Evolutionary conservation across 1,140 invertebrate genomes (phyloP).

Genomic region (Eurytemora carolleeae): DNA sequence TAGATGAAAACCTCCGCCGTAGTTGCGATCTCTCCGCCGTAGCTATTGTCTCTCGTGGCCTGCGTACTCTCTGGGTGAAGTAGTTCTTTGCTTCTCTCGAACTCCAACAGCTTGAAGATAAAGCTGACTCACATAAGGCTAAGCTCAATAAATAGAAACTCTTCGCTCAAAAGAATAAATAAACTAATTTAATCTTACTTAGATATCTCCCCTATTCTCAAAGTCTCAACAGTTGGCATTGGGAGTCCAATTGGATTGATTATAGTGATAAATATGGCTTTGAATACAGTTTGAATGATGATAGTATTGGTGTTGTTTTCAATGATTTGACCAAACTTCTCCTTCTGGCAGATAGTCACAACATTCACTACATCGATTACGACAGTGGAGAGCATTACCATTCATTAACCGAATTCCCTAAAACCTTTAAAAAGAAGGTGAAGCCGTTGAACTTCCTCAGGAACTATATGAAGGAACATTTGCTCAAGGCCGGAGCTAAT

Average conservation of each 20-base stretch:
- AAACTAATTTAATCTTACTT: too few species aligned
- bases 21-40: too few species aligned
- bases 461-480: constrained; percentile 92
- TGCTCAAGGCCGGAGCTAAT: constrained; percentile 47
- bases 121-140: too few species aligned
- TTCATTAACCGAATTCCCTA: constrained; percentile 55
- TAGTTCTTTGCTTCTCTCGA: too few species aligned
- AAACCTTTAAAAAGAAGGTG: constrained; percentile 79
- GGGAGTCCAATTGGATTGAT: constrained; percentile 59
- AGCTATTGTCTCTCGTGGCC: too few species aligned
- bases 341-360: constrained; percentile 39
- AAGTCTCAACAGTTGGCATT: too few species aligned
- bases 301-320: constrained; percentile 40
- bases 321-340: constrained; percentile 40
- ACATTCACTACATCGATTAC: constrained; percentile 91
- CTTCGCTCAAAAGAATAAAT: too few species aligned
- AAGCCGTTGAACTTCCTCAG: constrained; percentile 86
- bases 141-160: too few species aligned
- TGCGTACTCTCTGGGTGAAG: too few species aligned
- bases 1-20: too few species aligned
- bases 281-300: constrained; percentile 44
- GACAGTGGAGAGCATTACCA: constrained; percentile 71
- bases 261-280: constrained; percentile 48
- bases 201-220: too few species aligned
- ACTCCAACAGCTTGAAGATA: too few species aligned